phyloP scores from a whole-genome alignment of 2,797 vertebrate genomes.

The Ceryle rudis region DNA sequence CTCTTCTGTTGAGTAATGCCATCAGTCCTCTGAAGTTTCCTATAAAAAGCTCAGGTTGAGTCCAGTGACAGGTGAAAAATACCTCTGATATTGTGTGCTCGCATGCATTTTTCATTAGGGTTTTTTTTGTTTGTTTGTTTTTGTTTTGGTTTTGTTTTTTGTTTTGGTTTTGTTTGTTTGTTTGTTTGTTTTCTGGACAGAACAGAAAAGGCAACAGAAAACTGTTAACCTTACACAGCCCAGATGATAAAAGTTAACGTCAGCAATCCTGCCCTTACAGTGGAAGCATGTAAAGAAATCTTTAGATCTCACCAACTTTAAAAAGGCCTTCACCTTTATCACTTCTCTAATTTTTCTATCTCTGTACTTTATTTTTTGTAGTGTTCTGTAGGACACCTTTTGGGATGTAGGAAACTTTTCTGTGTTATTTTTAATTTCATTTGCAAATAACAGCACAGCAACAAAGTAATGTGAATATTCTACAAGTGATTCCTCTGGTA shows the following conservation, averaged over 20 bases:
- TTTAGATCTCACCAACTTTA: background rate
- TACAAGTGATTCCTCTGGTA: background rate
- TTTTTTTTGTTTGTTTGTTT: no score
- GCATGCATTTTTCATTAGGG: background rate
- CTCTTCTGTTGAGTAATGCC: background rate
- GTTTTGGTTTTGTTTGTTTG: no score
- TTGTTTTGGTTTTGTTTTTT: no score
- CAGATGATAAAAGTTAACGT: background rate
- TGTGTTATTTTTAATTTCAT: background rate
- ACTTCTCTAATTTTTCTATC: background rate
- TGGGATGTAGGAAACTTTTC: background rate
- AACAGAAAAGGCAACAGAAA: conserved; percentile 6
- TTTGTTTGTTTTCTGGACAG: no score
- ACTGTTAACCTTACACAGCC: background rate
- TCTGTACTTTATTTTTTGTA: background rate
- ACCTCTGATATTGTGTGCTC: background rate
- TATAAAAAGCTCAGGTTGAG: background rate
- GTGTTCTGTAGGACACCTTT: background rate
- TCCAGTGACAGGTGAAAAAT: background rate
- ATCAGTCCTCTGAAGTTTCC: background rate
- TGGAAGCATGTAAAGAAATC: background rate
- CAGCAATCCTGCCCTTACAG: background rate
- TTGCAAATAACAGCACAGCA: background rate
- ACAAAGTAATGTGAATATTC: background rate
- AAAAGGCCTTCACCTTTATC: background rate